These are phyloP conservation scores for Clarias magur DNA, from an alignment of 2,113 vertebrate genomes.

Conservation along the genomic window DNA sequence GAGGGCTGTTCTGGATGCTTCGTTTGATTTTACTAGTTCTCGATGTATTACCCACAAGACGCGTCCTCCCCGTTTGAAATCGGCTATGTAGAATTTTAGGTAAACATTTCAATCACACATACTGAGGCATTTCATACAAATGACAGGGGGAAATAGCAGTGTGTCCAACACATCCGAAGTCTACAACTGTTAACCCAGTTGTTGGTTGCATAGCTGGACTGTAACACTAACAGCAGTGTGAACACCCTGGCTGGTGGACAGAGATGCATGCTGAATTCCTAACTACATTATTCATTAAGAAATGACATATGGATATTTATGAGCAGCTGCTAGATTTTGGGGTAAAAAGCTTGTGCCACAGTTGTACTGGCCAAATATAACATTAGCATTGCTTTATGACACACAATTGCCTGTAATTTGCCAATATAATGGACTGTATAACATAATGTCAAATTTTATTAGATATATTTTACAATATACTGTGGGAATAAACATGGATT, in stretches of 20 bases:
- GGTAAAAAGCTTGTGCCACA: background rate
- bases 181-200: slow-evolving; percentile 46
- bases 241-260: background rate
- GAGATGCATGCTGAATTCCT: slow-evolving; percentile 22
- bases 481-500: background rate
- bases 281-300: slow-evolving; percentile 15
- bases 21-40: slow-evolving; percentile 36
- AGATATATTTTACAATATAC: background rate
- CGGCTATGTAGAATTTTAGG: slow-evolving; percentile 8
- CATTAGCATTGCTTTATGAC: background rate
- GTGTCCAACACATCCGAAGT: slow-evolving; percentile 5
- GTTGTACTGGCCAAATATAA: background rate
- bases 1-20: slow-evolving; percentile 29
- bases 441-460: background rate
- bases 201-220: slow-evolving; percentile 27
- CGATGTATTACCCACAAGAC: background rate
- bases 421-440: background rate
- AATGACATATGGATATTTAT: slow-evolving; percentile 26
- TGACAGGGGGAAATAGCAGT: slow-evolving; percentile 29
- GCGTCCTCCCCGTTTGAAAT: slow-evolving; percentile 27
- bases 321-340: slow-evolving; percentile 24
- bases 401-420: background rate
- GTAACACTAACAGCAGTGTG: slow-evolving; percentile 10
- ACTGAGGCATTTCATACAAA: slow-evolving; percentile 26
- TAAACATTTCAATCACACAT: slow-evolving; percentile 1